phyloP scores from a whole-genome alignment of 2,888 invertebrate genomes.

The Bombylius discolor region DNA sequence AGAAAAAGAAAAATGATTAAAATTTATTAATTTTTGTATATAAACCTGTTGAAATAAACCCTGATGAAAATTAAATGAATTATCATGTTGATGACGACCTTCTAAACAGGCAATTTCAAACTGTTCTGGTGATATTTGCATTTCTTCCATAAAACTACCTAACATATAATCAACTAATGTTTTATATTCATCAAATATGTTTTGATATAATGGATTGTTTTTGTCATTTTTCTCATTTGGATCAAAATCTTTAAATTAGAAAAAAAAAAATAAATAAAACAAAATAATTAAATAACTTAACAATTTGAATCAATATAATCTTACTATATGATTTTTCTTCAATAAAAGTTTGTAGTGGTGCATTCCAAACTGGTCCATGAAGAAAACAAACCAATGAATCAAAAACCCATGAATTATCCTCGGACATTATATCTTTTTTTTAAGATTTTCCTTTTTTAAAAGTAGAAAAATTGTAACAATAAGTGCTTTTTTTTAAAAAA shows the following conservation, averaged over 20 bases:
- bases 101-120: slow-evolving; percentile 66
- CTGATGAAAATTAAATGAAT: slow-evolving; percentile 47
- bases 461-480: too few species aligned
- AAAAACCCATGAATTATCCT: slow-evolving; percentile 76
- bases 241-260: slow-evolving; percentile 59
- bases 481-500: too few species aligned
- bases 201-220: slow-evolving; percentile 55
- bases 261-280: neutral
- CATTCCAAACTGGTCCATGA: slow-evolving; percentile 86
- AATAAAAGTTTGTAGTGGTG: slow-evolving; percentile 79
- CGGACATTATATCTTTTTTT: slow-evolving; percentile 28
- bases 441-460: too few species aligned
- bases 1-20: neutral
- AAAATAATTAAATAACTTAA: neutral
- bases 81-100: slow-evolving; percentile 33
- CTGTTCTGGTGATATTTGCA: slow-evolving; percentile 76
- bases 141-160: slow-evolving; percentile 85
- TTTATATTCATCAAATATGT: slow-evolving; percentile 74
- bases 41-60: slow-evolving; percentile 44
- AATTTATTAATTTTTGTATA: neutral
- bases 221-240: slow-evolving; percentile 54
- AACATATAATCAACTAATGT: slow-evolving; percentile 83
- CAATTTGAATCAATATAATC: slow-evolving; percentile 21
- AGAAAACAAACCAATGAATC: slow-evolving; percentile 83
- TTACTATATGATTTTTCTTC: slow-evolving; percentile 86